phyloP scores from a whole-genome alignment of 2,113 vertebrate genomes.

The Nematolebias whitei region DNA sequence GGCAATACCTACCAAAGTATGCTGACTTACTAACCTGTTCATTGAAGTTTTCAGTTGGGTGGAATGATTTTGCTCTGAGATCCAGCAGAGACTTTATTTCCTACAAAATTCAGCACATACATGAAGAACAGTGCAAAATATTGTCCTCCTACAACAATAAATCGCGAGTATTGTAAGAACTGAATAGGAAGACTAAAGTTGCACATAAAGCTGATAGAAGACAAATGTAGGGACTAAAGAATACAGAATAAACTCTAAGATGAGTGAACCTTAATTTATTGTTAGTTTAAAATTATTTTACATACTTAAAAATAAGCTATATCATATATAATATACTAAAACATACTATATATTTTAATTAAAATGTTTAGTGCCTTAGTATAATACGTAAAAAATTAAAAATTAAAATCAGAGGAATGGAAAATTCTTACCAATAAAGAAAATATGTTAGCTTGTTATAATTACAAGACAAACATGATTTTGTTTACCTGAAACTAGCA shows the following conservation, averaged over 20 bases:
- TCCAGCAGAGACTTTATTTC: conserved; percentile 90
- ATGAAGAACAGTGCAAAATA: not conserved
- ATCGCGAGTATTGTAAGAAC: too few relatives aligned
- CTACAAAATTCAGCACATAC: conserved; percentile 64
- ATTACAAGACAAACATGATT: not conserved
- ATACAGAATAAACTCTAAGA: not conserved
- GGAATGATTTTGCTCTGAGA: conserved; percentile 85
- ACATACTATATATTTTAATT: too few relatives aligned
- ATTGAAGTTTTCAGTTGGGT: conserved; percentile 76
- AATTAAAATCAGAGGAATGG: too few relatives aligned
- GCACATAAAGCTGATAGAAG: not conserved
- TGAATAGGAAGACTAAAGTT: not conserved
- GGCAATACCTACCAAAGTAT: not conserved
- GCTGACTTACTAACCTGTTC: conserved; percentile 80
- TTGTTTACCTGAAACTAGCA: not conserved
- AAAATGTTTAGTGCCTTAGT: too few relatives aligned
- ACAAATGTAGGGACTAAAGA: not conserved
- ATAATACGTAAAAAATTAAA: too few relatives aligned
- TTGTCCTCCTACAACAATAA: not conserved
- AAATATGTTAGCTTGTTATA: not conserved
- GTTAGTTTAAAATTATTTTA: too few relatives aligned
- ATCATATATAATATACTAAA: too few relatives aligned
- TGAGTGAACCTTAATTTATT: not conserved
- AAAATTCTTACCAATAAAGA: not conserved
- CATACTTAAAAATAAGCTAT: too few relatives aligned